phyloP scores from a whole-genome alignment of 2,113 vertebrate genomes.

The Desmodus rotundus region DNA sequence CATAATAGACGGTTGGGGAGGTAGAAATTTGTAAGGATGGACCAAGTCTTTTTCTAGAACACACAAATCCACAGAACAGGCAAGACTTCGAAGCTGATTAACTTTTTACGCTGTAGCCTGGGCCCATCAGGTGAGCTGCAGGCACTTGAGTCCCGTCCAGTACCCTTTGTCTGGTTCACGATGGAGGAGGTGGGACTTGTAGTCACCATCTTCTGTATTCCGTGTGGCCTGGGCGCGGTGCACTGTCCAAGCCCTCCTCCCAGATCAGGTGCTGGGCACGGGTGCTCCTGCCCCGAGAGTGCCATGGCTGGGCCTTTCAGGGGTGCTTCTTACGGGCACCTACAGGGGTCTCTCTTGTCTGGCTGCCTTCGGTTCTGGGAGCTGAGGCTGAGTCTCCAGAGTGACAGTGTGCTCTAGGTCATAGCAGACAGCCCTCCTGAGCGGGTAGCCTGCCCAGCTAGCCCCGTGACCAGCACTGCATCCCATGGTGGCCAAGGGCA shows the following conservation, averaged over 20 bases:
- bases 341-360: not conserved
- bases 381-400: not conserved
- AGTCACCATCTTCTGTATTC: not conserved
- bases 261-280: not conserved
- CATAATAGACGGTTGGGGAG: not conserved
- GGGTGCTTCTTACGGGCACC: fast-evolving
- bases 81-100: not conserved
- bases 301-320: not conserved
- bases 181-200: not conserved
- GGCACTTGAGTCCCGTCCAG: too few species aligned
- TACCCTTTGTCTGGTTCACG: not conserved
- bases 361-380: not conserved
- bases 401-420: not conserved
- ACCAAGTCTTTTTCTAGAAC: not conserved
- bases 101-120: not conserved
- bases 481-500: fast-evolving
- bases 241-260: not conserved
- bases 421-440: not conserved
- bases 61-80: not conserved
- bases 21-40: too few species aligned
- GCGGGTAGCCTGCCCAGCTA: not conserved
- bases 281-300: too few species aligned
- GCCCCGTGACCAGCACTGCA: fast-evolving
- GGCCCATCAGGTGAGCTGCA: not conserved
- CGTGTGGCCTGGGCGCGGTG: not conserved